Percentiles rank a stretch among this genome's conserved stretches.
Conservation (phyloP, 1,140 invertebrate species). For the Ruditapes philippinarum region DNA sequence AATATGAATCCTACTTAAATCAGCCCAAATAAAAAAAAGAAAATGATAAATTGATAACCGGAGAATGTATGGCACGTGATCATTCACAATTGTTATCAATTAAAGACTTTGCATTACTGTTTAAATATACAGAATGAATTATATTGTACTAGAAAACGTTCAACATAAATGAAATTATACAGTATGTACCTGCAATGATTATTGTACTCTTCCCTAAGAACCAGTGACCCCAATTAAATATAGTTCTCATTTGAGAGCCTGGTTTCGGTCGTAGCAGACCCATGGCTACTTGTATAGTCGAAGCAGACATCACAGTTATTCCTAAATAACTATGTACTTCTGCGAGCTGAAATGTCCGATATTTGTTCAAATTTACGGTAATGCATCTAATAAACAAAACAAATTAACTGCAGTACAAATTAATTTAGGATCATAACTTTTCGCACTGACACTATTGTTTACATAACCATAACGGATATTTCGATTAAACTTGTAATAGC, state of each 20-base stretch:
- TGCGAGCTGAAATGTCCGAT: neutral
- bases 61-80: too few relatives aligned
- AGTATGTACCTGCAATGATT: slow-evolving; percentile 92
- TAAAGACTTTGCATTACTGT: too few relatives aligned
- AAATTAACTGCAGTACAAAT: too few relatives aligned
- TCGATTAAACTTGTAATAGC: too few relatives aligned
- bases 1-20: too few relatives aligned
- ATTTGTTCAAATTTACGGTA: too few relatives aligned
- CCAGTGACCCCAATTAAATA: slow-evolving; percentile 98
- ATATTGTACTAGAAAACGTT: neutral
- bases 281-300: slow-evolving; percentile 93
- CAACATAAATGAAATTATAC: neutral
- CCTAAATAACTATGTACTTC: slow-evolving; percentile 89
- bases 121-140: neutral
- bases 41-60: too few relatives aligned
- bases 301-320: slow-evolving; percentile 81
- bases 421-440: neutral
- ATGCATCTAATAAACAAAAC: too few relatives aligned
- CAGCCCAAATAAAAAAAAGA: too few relatives aligned
- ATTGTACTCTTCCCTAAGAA: slow-evolving; percentile 95
- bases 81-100: too few relatives aligned
- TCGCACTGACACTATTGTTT: too few relatives aligned
- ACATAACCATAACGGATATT: too few relatives aligned
- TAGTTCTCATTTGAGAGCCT: slow-evolving; percentile 91
- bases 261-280: slow-evolving; percentile 95